Conservation (phyloP, 2,888 invertebrate genomes). For the Lasioglossum morio region DNA sequence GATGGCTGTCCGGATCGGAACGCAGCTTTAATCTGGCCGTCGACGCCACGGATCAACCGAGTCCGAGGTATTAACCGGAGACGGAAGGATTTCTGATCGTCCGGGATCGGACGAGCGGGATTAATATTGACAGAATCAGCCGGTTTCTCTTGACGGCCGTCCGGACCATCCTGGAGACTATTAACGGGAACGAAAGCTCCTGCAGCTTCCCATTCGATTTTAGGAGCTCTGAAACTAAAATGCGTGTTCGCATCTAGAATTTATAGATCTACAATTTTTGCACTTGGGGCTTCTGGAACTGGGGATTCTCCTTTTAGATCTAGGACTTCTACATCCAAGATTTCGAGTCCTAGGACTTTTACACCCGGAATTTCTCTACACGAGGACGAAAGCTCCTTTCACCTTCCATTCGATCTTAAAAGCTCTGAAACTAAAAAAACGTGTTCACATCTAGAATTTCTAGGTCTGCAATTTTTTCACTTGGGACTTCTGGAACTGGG, state of each 20-base stretch:
- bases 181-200: too few species aligned
- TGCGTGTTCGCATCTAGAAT: neutral
- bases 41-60: neutral
- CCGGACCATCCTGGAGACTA: too few species aligned
- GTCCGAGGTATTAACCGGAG: slow-evolving; percentile 20
- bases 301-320: neutral
- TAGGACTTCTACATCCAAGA: neutral
- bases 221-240: neutral
- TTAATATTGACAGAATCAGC: slow-evolving; percentile 29
- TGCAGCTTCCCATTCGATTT: too few species aligned
- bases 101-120: slow-evolving; percentile 10
- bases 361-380: too few species aligned
- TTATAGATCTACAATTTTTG: neutral
- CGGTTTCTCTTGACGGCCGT: neutral
- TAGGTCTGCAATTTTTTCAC: too few species aligned
- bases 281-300: neutral
- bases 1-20: slow-evolving; percentile 31
- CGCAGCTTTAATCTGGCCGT: slow-evolving; percentile 34
- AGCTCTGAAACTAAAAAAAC: too few species aligned
- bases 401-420: too few species aligned
- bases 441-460: too few species aligned
- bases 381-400: too few species aligned
- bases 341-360: too few species aligned
- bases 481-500: too few species aligned
- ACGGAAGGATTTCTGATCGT: slow-evolving; percentile 13